Evolutionary conservation across 92 coral and sea anemone genomes (phyloP).

Genomic region (Phenganax stokvisi): DNA sequence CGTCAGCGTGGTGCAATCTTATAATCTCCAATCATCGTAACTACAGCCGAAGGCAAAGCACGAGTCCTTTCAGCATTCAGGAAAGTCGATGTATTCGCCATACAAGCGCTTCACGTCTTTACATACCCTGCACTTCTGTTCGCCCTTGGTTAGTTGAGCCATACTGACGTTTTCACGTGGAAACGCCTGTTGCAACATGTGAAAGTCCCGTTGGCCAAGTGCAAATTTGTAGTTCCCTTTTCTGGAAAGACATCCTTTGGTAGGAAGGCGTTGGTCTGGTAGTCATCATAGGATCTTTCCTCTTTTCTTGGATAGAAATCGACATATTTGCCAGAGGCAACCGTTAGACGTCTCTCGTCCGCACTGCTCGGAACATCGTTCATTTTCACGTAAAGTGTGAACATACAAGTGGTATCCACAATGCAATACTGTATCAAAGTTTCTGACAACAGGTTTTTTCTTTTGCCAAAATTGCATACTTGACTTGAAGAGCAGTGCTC

Average conservation of each 20-base stretch:
- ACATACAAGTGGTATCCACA: slow-evolving; percentile 61
- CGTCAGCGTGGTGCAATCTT: too few species aligned
- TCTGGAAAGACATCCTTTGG: slow-evolving; percentile 74
- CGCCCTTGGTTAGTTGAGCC: slow-evolving; percentile 56
- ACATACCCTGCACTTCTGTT: slow-evolving; percentile 77
- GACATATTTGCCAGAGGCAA: slow-evolving; percentile 68
- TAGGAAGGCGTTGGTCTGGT: slow-evolving; percentile 61
- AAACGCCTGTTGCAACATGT: slow-evolving; percentile 57
- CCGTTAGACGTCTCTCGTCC: slow-evolving; percentile 52
- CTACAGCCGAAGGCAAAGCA: slow-evolving; percentile 28
- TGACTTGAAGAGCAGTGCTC: too few species aligned
- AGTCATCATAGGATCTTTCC: slow-evolving; percentile 53
- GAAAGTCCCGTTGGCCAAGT: slow-evolving; percentile 53
- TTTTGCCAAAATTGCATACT: too few species aligned
- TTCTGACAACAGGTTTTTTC: background rate
- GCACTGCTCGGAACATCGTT: slow-evolving; percentile 48
- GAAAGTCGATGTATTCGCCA: slow-evolving; percentile 34
- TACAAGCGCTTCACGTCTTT: slow-evolving; percentile 62
- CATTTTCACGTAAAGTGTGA: slow-evolving; percentile 60
- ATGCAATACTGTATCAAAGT: slow-evolving; percentile 56
- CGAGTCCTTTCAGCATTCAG: slow-evolving; percentile 36
- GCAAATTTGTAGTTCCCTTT: slow-evolving; percentile 56
- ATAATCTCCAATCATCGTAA: background rate
- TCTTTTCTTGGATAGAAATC: slow-evolving; percentile 58
- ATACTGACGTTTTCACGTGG: slow-evolving; percentile 60